Base-by-base conservation (phyloP, 2,113 vertebrate genomes). In the Pelecanus crispus region DNA sequence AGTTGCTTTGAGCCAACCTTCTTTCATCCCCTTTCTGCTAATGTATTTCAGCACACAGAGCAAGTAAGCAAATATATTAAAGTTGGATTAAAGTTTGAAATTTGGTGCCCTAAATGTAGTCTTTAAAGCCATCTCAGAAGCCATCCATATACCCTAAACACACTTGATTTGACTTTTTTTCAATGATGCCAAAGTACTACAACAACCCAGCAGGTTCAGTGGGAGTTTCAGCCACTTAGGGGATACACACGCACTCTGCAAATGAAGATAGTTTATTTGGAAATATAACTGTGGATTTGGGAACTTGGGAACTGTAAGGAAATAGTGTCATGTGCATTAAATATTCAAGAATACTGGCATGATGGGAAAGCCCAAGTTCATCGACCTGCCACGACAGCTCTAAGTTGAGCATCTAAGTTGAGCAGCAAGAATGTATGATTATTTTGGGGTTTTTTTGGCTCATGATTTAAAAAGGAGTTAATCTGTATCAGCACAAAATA, bases 371-470 rank as follows among this genome's bases (percentile, higher is more conserved):
- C 15, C 38, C 38, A 58, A 68, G 45, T 44, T 86, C 55, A 58
- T 50, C 4, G 3, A 34, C 38, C 5, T 80, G 66, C 53, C 6
- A 11, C n/a, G 7, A 34, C 36, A 72, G n/a, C 11, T 65, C 38
- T 55, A 62, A 63, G 4, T 29, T 50, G 56, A 58, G 19, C 6
- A 1, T 70, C 50, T 44, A 72, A 80, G 31, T 25, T 81, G 18
- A 77, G 32, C 29, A 78, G 29, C 12, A 86, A 75, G 36, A 91
- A 81, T 0, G 0, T 47, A 8, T 34, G 9, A 61, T 70, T 89
- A 32, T 49, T 73, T 73, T 4, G 22, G 13, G 2, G n/a, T 0
- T 1, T 14, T 40, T 65, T 47, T 20, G 1, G 1, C 14, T 85
- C 13, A 13, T 56, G 8, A 73, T 83, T 94, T 90, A 7, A 45